Evolutionary conservation across 1,140 invertebrate genomes (phyloP), one percentile per base, ranked within the genome.

Genomic region (Pogonus chalceus): DNA sequence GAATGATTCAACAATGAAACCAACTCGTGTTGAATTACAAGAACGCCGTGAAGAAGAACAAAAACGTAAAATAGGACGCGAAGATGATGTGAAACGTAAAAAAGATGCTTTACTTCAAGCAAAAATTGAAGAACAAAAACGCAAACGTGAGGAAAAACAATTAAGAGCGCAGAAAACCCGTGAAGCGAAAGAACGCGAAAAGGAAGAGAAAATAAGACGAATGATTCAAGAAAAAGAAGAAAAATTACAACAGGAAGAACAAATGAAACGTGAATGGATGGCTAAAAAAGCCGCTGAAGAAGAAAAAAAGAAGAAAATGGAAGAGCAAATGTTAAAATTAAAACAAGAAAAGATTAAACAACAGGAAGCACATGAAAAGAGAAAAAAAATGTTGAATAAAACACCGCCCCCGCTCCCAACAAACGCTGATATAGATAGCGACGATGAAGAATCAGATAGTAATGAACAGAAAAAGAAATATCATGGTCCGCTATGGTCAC

Each of bases 131-230:
- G 77, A 79, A 37, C 77, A 75, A 35, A 76, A 71, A 57, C 75
- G 76, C 52, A 76, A 75, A 60, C 68, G 79, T 0, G 75, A 80
- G 55, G 72, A 79, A 51, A 81, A 80, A 53, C 78, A 81, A 62
- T 56, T 72, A 14, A 77, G 76, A 54, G 80, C 76, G 9, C 76
- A 73, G 51, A 69, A 76, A 54, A 71, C 72, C n/a, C 71, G 78
- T 10, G 77, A 80, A 56, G 72, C 70, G 1, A 74, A 76, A 51
- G 79, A 81, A 50, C 76, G 69, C 39, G 76, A 75, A 39, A 74
- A 75, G 35, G 74, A 78, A 56, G 78, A 80, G 59, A 74, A 74
- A 4, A 73, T 76, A 35, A 72, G 73, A 48, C 68, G 74, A 31
- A 56, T 68, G 10, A 60, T 71, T 3, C 72, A 76, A 60, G 76